Conservation (phyloP, 2,888 invertebrate genomes). For the Mechanitis mazaeus region DNA sequence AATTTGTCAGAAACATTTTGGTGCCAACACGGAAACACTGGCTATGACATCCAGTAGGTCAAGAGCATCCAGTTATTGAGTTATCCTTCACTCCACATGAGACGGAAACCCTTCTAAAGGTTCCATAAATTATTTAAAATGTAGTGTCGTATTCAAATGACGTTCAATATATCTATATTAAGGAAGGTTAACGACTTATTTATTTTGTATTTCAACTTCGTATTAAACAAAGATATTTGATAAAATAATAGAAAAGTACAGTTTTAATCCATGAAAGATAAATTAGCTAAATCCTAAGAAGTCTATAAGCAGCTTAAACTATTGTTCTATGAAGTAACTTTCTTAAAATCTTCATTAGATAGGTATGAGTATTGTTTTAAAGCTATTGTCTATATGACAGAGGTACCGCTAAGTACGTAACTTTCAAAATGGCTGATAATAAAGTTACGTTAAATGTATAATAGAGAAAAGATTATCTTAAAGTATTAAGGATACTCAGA, state of each 20-base stretch:
- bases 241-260: slow-evolving; percentile 7
- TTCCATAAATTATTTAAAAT: slow-evolving; percentile 29
- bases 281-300: background rate
- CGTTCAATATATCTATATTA: slow-evolving; percentile 20
- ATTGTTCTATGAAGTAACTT: background rate
- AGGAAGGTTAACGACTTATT: slow-evolving; percentile 24
- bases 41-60: slow-evolving; percentile 46
- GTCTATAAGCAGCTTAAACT: background rate
- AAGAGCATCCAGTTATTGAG: slow-evolving; percentile 50
- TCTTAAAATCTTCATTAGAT: background rate
- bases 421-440: too few species aligned
- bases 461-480: too few species aligned
- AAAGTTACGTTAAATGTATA: too few species aligned
- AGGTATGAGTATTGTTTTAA: too few species aligned
- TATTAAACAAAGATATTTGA: background rate
- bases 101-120: slow-evolving; percentile 43
- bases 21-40: background rate
- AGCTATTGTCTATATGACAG: too few species aligned
- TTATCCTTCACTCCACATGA: slow-evolving; percentile 42
- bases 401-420: too few species aligned
- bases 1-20: background rate
- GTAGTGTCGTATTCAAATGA: slow-evolving; percentile 22
- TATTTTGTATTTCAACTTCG: slow-evolving; percentile 12
- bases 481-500: too few species aligned
- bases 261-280: slow-evolving; percentile 22